Conservation (phyloP, 2,888 invertebrate species). For the Romanomermis culicivorax region DNA sequence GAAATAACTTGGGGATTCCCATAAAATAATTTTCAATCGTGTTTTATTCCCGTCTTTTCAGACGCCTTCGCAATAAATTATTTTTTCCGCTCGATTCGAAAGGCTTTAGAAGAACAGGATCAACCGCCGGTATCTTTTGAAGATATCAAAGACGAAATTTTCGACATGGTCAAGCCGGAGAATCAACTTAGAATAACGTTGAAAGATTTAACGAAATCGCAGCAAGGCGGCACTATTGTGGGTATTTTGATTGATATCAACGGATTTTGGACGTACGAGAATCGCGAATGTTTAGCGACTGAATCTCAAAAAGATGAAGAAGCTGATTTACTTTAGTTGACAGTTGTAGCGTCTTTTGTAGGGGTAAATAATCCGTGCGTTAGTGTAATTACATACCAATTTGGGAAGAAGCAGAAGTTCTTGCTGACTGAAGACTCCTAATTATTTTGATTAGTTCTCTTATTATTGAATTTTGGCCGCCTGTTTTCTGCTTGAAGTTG, state of each 20-base stretch:
- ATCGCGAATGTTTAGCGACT: slow-evolving; percentile 44
- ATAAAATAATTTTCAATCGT: no score
- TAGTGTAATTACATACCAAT: no score
- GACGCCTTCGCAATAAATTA: slow-evolving; percentile 74
- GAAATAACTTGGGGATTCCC: no score
- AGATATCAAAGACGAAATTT: slow-evolving; percentile 87
- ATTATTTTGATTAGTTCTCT: no score
- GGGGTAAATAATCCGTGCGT: no score
- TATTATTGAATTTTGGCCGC: no score
- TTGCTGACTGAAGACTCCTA: no score
- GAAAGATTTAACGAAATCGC: slow-evolving; percentile 57
- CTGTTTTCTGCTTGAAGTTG: no score
- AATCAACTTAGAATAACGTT: slow-evolving; percentile 63
- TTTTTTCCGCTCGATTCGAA: slow-evolving; percentile 51
- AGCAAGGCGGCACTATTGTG: slow-evolving; percentile 71
- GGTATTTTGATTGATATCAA: slow-evolving; percentile 82
- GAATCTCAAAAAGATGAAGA: slow-evolving; percentile 18
- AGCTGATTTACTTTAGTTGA: no score
- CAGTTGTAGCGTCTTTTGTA: no score
- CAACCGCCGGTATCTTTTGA: slow-evolving; percentile 75
- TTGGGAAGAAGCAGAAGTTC: no score
- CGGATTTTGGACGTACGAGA: slow-evolving; percentile 90
- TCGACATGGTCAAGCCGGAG: slow-evolving; percentile 83
- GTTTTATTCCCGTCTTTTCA: no score
- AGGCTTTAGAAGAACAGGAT: slow-evolving; percentile 50